Percentiles rank a stretch among this genome's conserved stretches.
These are phyloP conservation scores for Drosophila paranaensis DNA, from an alignment of 2,888 invertebrate species.

Conservation along the genomic window DNA sequence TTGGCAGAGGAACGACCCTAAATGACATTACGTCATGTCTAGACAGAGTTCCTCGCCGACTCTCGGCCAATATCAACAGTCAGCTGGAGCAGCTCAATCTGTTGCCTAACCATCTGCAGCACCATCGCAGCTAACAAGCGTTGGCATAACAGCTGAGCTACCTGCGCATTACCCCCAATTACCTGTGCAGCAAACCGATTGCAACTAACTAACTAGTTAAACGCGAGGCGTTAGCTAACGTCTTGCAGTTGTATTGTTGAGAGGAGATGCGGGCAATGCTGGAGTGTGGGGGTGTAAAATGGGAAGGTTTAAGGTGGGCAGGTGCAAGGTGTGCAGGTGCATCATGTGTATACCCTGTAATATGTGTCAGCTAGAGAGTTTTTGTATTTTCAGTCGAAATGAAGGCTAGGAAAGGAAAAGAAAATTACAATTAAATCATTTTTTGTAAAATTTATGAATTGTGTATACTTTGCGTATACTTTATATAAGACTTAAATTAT, in stretches of 20 bases:
- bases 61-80: slow-evolving; percentile 25
- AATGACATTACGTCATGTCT: slow-evolving; percentile 75
- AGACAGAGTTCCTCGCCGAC: slow-evolving; percentile 42
- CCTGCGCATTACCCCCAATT: neutral
- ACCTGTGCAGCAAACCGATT: neutral
- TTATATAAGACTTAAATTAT: too few relatives aligned
- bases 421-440: too few relatives aligned
- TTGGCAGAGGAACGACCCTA: slow-evolving; percentile 67
- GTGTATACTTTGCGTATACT: too few relatives aligned
- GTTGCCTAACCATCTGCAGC: slow-evolving; percentile 25
- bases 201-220: slow-evolving; percentile 29
- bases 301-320: too few relatives aligned
- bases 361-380: neutral
- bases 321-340: too few relatives aligned
- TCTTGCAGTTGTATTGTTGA: slow-evolving; percentile 7
- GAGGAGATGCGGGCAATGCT: neutral
- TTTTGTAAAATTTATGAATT: too few relatives aligned
- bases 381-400: too few relatives aligned
- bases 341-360: neutral
- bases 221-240: slow-evolving; percentile 7
- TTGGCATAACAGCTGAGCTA: slow-evolving; percentile 24
- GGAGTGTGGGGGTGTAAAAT: too few relatives aligned
- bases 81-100: slow-evolving; percentile 16
- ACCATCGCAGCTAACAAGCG: slow-evolving; percentile 32
- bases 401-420: too few relatives aligned